Evolutionary conservation across 2,888 invertebrate species (phyloP), one percentile per base, ranked within the genome.

Genomic region (Macrosoma leucophasiata): DNA sequence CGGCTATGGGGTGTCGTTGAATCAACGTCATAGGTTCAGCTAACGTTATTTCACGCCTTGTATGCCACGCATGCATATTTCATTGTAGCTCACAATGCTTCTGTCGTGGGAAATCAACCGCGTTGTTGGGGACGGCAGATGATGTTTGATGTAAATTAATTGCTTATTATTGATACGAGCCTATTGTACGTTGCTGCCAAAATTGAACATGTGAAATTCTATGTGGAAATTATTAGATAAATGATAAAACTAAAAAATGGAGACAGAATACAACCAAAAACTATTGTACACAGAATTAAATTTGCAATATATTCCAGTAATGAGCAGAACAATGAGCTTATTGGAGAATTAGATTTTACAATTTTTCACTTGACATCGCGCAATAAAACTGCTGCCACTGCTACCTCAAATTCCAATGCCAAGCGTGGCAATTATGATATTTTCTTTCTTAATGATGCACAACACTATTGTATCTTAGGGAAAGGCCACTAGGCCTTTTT

Each of bases 11-110:
- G 32, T 50, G 55, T 41, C 56, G 57, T 57, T 54, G 49, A 52
- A 54, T 50, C 52, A 52, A 52, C 48, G 50, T 40, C 55, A 52
- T 43, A 46, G 53, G 55, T 41, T 41, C 45, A 46, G 41, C 64
- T 73, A 66, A 75, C 65, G 59, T 60, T 62, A 66, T 78, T 78
- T 69, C 72, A 75, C 60, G 68, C 62, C 55, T 50, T 57, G 50
- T 65, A 62, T 62, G 71, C 71, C 73, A 74, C 63, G 67, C 71
- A 59, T 76, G 70, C 74, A 78, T 76, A 72, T 76, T 74, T 67
- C 72, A 76, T 71, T 76, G 74, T 76, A 62, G 64, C 58, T 43
- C 55, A 63, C 68, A 67, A 61, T 55, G 60, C 65, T 58, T 56
- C 51, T 65, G 74, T 62, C 78, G 63, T 76, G 81, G 78, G 81